Evolutionary conservation across 1,140 invertebrate genomes (phyloP).

Genomic region (Drosophila tani): DNA sequence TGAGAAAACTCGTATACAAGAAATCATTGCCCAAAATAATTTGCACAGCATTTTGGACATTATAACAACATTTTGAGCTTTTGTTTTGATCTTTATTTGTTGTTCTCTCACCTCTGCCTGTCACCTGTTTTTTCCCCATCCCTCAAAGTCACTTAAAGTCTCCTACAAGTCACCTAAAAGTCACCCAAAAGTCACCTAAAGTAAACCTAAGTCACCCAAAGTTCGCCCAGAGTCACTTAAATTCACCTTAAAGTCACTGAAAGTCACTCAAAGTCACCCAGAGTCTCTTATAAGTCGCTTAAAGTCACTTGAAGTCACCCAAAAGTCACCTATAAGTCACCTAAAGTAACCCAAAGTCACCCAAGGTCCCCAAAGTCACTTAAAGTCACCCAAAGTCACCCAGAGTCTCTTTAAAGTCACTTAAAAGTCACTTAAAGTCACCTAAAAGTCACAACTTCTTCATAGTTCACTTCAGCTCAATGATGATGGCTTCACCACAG

Average conservation of each 20-base stretch:
- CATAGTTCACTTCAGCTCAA: neutral
- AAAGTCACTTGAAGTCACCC: neutral
- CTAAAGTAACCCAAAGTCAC: neutral
- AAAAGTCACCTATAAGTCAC: neutral
- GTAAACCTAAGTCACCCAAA: neutral
- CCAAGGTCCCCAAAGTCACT: neutral
- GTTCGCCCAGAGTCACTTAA: neutral
- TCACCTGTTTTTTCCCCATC: neutral
- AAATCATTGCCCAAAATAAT: constrained; percentile 51
- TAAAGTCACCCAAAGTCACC: neutral
- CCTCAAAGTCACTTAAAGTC: neutral
- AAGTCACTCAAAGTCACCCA: neutral
- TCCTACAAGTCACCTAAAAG: neutral
- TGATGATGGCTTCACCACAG: neutral
- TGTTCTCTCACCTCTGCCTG: constrained; percentile 21
- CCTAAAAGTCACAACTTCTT: neutral
- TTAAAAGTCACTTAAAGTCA: neutral
- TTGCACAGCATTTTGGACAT: constrained; percentile 63
- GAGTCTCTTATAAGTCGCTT: neutral
- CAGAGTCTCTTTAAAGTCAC: neutral
- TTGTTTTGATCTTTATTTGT: constrained; percentile 13
- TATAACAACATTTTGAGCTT: constrained; percentile 13
- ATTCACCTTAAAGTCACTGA: neutral
- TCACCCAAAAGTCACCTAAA: neutral
- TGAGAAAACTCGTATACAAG: constrained; percentile 7